Evolutionary conservation across 2,888 invertebrate species (phyloP).

Genomic region (Teleiodes luculella): DNA sequence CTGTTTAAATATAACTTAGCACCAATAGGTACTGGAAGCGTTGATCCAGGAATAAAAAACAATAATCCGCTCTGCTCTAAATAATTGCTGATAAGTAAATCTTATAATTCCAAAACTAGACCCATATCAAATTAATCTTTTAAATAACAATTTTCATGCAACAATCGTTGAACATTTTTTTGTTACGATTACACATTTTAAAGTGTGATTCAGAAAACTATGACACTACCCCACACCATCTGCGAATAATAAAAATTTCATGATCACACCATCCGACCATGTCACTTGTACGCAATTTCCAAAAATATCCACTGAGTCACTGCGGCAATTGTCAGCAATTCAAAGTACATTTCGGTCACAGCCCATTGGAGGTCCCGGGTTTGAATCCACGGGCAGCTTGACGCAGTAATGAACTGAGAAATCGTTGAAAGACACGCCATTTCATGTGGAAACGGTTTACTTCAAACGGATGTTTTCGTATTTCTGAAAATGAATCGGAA

Average conservation of each 20-base stretch:
- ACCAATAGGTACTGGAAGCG: too few relatives aligned
- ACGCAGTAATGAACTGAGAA: slow-evolving; percentile 42
- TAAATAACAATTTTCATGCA: too few relatives aligned
- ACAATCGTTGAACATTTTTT: too few relatives aligned
- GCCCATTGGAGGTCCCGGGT: slow-evolving; percentile 29
- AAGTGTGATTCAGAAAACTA: background rate
- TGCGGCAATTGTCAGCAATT: slow-evolving; percentile 19
- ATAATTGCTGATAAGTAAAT: too few relatives aligned
- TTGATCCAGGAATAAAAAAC: too few relatives aligned
- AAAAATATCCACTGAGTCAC: slow-evolving; percentile 17
- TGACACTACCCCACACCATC: background rate
- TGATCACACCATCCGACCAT: background rate
- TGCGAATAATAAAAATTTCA: slow-evolving; percentile 1
- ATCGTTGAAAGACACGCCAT: slow-evolving; percentile 31
- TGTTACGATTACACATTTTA: too few relatives aligned
- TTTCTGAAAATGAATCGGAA: slow-evolving; percentile 5
- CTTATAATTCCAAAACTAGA: too few relatives aligned
- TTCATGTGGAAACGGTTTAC: slow-evolving; percentile 19
- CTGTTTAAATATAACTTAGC: too few relatives aligned
- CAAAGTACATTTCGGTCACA: slow-evolving; percentile 28
- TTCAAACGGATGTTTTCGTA: slow-evolving; percentile 27
- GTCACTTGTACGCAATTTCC: background rate
- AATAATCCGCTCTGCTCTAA: too few relatives aligned
- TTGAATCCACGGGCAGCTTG: slow-evolving; percentile 34
- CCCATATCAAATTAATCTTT: too few relatives aligned